A percentile compares a stretch with the other conserved stretches of the same genome.
phyloP scores from a whole-genome alignment of 2,888 invertebrate genomes.

The Leucoma salicis region DNA sequence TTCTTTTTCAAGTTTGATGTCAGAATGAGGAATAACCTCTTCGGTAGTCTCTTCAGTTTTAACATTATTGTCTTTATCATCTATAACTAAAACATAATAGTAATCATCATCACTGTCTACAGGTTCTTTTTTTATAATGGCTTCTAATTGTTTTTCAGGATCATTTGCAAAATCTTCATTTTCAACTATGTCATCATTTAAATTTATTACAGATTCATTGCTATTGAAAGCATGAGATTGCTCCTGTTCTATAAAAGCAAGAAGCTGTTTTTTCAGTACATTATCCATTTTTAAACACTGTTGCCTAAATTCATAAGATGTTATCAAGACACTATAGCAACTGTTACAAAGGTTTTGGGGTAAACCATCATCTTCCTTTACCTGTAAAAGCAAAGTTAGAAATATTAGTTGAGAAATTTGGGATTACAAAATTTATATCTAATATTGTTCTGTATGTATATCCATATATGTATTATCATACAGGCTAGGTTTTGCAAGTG shows the following conservation, averaged over 20 bases:
- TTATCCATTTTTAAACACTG: constrained; percentile 74
- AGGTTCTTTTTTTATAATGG: constrained; percentile 67
- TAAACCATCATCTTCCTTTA: constrained; percentile 61
- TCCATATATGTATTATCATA: too few species aligned
- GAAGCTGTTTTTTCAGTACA: constrained; percentile 62
- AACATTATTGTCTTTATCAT: constrained; percentile 48
- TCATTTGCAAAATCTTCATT: constrained; percentile 56
- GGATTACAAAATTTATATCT: too few species aligned
- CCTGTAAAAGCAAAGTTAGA: constrained; percentile 46
- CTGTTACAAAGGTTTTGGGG: constrained; percentile 69
- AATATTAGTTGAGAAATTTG: too few species aligned
- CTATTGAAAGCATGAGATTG: constrained; percentile 22
- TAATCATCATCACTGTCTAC: constrained; percentile 72
- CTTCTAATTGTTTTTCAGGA: constrained; percentile 64
- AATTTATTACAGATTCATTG: constrained; percentile 1
- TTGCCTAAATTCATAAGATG: constrained; percentile 67
- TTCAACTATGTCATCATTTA: constrained; percentile 7
- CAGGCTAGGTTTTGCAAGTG: too few species aligned
- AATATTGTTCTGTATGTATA: too few species aligned
- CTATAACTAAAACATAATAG: constrained; percentile 74
- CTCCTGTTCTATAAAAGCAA: constrained; percentile 42
- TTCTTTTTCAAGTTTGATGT: constrained; percentile 27
- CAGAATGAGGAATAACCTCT: constrained; percentile 1
- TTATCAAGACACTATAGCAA: constrained; percentile 59
- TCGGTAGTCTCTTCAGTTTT: constrained; percentile 11